A percentile compares a stretch with the other conserved stretches of the same genome.
Conservation (phyloP, 2,113 vertebrate genomes). For the Thymallus thymallus region DNA sequence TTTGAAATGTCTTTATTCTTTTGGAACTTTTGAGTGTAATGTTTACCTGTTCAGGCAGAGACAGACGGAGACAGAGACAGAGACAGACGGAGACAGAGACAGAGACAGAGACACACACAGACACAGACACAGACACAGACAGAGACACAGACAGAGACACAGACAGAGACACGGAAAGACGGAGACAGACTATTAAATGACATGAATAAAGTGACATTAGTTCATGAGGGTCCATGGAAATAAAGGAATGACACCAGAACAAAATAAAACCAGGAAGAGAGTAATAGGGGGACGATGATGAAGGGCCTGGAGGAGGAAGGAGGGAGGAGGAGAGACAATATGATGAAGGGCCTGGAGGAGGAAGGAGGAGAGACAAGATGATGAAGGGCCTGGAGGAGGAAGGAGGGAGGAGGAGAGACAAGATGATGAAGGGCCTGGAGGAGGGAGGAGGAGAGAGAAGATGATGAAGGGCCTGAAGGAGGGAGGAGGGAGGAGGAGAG, state of each 20-base stretch:
- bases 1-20: too few species aligned
- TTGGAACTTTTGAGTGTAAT: too few species aligned
- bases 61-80: too few species aligned
- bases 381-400: background rate
- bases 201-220: too few species aligned
- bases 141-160: too few species aligned
- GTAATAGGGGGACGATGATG: background rate
- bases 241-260: background rate
- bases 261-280: background rate
- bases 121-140: too few species aligned
- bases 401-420: background rate
- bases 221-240: background rate
- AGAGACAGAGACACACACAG: too few species aligned
- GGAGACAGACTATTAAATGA: too few species aligned
- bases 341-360: background rate
- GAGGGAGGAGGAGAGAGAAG: background rate
- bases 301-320: conserved; percentile 77
- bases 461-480: background rate
- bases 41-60: too few species aligned
- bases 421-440: too few species aligned
- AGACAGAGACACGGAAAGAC: too few species aligned
- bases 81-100: too few species aligned
- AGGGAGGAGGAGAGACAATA: background rate
- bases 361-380: conserved; percentile 4
- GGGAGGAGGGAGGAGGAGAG: background rate